Conservation (phyloP, 2,797 vertebrate genomes). For the Dallia pectoralis region DNA sequence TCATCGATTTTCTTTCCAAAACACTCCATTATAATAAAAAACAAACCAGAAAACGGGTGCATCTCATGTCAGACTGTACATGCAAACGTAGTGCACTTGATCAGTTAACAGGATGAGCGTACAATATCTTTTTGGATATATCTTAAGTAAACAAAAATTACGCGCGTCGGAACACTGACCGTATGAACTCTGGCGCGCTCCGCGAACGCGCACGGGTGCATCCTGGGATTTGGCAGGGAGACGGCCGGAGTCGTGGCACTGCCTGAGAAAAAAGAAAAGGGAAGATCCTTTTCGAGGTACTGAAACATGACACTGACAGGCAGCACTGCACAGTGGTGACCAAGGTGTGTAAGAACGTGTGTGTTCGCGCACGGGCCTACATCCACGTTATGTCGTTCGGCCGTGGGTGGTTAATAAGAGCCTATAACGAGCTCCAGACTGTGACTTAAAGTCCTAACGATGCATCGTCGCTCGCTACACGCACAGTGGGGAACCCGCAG, state of each 20-base stretch:
- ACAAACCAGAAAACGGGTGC: conserved; percentile 65
- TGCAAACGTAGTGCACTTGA: conserved; percentile 87
- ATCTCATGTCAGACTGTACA: conserved; percentile 93
- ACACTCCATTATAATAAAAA: conserved; percentile 74
- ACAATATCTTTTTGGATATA: conserved; percentile 81
- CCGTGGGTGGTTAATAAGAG: background rate
- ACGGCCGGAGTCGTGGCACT: background rate
- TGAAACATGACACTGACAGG: background rate
- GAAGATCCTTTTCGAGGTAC: no score
- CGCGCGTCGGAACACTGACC: conserved; percentile 70
- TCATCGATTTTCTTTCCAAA: conserved; percentile 65
- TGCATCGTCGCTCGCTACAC: background rate
- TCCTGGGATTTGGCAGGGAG: conserved; percentile 8
- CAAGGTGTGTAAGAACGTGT: conserved; percentile 1
- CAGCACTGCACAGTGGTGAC: background rate
- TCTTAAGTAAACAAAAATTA: conserved; percentile 84
- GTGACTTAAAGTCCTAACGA: background rate
- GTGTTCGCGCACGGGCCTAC: background rate
- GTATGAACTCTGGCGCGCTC: conserved; percentile 14
- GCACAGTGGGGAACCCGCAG: background rate
- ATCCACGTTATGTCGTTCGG: background rate
- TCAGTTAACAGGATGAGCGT: conserved; percentile 85
- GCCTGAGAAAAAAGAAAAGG: background rate
- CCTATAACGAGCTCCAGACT: background rate
- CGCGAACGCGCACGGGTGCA: conserved; percentile 15